A percentile compares a stretch with the other conserved stretches of the same genome.
These are phyloP conservation scores for Embiotoca jacksoni DNA, from an alignment of 2,113 vertebrate genomes.

Conservation along the genomic window DNA sequence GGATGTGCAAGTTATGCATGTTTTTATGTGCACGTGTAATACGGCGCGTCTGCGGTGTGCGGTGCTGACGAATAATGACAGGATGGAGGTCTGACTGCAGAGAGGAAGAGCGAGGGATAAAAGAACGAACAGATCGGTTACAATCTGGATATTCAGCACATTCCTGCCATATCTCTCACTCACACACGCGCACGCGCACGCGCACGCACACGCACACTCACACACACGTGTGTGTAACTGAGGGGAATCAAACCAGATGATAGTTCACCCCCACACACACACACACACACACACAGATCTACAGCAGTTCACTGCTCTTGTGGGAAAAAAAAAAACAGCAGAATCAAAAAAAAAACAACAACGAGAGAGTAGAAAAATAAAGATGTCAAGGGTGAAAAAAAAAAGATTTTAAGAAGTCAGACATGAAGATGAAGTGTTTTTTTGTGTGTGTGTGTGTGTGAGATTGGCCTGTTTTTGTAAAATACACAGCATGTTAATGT, in stretches of 20 bases:
- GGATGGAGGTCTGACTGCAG: conserved; percentile 39
- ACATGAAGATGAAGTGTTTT: too few relatives aligned
- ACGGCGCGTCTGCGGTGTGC: background rate
- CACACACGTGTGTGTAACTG: background rate
- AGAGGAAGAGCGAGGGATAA: conserved; percentile 44
- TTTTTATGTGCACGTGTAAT: background rate
- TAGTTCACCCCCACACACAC: conserved; percentile 14
- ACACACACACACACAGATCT: conserved; percentile 9
- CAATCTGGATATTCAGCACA: conserved; percentile 61
- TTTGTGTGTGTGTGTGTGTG: too few relatives aligned
- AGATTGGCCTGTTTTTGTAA: too few relatives aligned
- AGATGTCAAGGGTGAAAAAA: too few relatives aligned
- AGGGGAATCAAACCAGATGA: conserved; percentile 20
- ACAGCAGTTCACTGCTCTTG: conserved; percentile 4
- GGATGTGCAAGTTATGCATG: background rate
- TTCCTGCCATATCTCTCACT: conserved; percentile 40
- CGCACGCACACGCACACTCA: conserved; percentile 11
- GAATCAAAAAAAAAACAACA: background rate
- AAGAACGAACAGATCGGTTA: conserved; percentile 39
- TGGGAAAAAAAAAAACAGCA: background rate
- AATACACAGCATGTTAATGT: too few relatives aligned
- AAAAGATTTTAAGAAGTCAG: too few relatives aligned
- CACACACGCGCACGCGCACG: conserved; percentile 23
- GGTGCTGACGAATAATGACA: conserved; percentile 41
- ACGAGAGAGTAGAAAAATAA: background rate